Base-by-base conservation (phyloP, 64 coral and sea anemone species). In the Astreopora myriophthalma region DNA sequence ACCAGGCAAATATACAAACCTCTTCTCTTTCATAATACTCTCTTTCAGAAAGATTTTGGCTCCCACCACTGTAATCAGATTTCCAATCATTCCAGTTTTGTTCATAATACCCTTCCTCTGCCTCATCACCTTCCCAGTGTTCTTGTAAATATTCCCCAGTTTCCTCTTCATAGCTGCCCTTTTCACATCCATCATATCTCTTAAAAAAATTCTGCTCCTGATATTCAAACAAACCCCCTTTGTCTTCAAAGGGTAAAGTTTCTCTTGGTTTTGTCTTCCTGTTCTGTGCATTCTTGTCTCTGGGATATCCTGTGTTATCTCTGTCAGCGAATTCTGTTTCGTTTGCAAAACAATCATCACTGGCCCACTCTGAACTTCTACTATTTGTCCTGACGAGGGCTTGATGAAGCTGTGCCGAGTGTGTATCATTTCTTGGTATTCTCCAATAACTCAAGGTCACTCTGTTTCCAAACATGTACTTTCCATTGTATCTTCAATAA, bases 381-480 rank as follows among this genome's bases (percentile, higher is more conserved):
- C 12, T 34, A 34, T 61, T 34, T 17, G 31, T 5, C 13, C 16
- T 16, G 17, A 58, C 5, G 1, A 28, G 17, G 14, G 19, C 19
- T 30, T 16, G 51, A 10, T 34, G 5, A 30, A 22, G 52, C 60
- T 22, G 27, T 32, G 6, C 51, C 38, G 55, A 12, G 10, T 36
- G 79, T 11, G 20, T 19, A 27, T 20, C 38, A 33, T 10, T 83
- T n/a, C 30, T 39, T 38, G 79, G 79, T 1, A n/a, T 55, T 83
- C 79, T 83, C 79, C 79, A 83, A 39, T 64, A 65, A 36, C 57
- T 83, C 29, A 83, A 34, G 2, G 10, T 22, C 30, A 83, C 17
- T 65, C 58, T 35, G 61, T 83, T 31, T 12, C 57, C 57, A 23
- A 22, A 83, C 24, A 83, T 16, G 22, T 83, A 38, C 32, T 63